phyloP scores from a whole-genome alignment of 2,113 vertebrate species.

The Anser cygnoides region DNA sequence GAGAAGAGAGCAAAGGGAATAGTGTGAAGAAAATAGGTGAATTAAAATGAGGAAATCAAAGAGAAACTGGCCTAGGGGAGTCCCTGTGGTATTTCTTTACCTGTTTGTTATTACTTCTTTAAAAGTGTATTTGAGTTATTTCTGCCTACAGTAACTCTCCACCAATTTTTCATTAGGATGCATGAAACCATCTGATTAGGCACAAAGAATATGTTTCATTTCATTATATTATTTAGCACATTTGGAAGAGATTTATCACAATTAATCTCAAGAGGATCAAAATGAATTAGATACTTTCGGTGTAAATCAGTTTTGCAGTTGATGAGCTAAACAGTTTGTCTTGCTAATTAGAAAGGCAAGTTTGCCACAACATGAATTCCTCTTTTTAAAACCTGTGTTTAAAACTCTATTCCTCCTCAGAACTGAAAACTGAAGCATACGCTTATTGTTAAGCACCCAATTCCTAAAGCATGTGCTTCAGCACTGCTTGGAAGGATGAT shows the following conservation, averaged over 20 bases:
- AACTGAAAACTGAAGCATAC: background rate
- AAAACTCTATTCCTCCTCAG: background rate
- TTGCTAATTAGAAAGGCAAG: background rate
- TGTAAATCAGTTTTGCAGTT: background rate
- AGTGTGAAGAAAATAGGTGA: background rate
- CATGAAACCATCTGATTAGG: slow-evolving; percentile 16
- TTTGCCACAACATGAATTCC: background rate
- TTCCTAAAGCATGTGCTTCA: background rate
- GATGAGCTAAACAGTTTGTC: background rate
- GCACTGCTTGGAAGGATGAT: background rate
- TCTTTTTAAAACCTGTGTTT: background rate
- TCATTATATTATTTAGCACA: slow-evolving; percentile 6
- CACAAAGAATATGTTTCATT: slow-evolving; percentile 28
- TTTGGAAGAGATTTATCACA: slow-evolving; percentile 16
- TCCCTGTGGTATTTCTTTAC: background rate
- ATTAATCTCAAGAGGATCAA: slow-evolving; percentile 51
- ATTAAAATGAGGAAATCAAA: slow-evolving; percentile 26
- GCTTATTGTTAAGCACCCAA: background rate
- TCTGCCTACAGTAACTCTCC: slow-evolving; percentile 9
- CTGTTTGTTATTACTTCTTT: slow-evolving; percentile 14
- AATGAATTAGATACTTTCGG: slow-evolving; percentile 32
- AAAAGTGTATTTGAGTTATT: background rate
- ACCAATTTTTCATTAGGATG: slow-evolving; percentile 17
- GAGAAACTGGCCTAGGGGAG: background rate
- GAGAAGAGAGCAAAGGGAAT: background rate